phyloP scores from a whole-genome alignment of 53 echinoderm and acorn worm genomes.

The Antedon mediterranea region DNA sequence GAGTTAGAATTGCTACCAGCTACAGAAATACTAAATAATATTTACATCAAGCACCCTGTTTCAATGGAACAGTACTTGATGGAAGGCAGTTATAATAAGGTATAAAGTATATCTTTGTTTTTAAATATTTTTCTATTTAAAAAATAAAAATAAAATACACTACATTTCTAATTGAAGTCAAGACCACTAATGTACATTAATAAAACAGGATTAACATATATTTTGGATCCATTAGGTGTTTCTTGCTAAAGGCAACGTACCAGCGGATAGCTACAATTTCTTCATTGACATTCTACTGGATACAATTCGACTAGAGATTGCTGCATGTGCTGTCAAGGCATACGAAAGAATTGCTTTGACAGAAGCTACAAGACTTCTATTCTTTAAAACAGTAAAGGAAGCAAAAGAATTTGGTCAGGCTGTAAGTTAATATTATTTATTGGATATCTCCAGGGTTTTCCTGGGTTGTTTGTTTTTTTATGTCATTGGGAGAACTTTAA shows the following conservation, averaged over 20 bases:
- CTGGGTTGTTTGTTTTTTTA: not conserved
- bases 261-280: conserved; percentile 87
- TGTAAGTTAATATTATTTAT: conserved; percentile 24
- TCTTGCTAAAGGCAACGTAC: conserved; percentile 92
- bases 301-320: conserved; percentile 85
- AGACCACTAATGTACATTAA: too few relatives aligned
- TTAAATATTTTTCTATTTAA: not conserved
- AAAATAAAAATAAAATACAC: too few relatives aligned
- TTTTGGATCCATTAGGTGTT: conserved; percentile 46
- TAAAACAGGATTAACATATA: not conserved
- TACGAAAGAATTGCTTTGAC: conserved; percentile 71
- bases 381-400: conserved; percentile 38
- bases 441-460: too few relatives aligned
- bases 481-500: too few relatives aligned
- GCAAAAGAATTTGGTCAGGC: conserved; percentile 60
- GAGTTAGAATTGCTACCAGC: conserved; percentile 82
- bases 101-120: conserved; percentile 9
- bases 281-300: conserved; percentile 87
- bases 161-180: too few relatives aligned
- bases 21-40: conserved; percentile 83
- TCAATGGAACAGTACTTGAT: conserved; percentile 97
- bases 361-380: conserved; percentile 78
- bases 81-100: conserved; percentile 99
- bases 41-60: conserved; percentile 98
- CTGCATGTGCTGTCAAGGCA: conserved; percentile 86